Base-by-base conservation (phyloP, 2,113 vertebrate species). In the Hiodon tergisus region DNA sequence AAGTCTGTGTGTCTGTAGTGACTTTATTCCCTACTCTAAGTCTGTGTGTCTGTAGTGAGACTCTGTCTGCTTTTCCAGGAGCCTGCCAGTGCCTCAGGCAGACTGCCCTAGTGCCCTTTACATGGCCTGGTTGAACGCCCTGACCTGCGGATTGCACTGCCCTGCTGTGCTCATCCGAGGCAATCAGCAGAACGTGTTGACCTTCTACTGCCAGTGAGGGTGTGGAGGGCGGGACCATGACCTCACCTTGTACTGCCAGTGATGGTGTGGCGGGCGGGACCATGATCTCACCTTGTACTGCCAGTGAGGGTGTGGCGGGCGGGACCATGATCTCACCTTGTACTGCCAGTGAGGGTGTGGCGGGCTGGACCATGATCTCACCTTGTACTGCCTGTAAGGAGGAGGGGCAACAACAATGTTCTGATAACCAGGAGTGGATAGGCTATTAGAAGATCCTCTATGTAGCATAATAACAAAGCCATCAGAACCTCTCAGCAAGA, bases 101-200 rank as follows among this genome's bases (percentile, higher is more conserved):
- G 84, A 86, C 77, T 89, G 89, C 11, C 85, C 90, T 47, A 85
- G 87, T 9, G 80, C 83, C 17, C 86, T 91, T n/a, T 89, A 92
- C 65, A 88, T 90, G 88, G 85, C 91, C 69, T 89, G 87, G 90
- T 76, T 93, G 80, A 86, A 92, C 31, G 81, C 78, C 0, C 80
- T 92, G 77, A 90, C 86, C 13, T 84, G 66, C 46, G 86, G 87
- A 78, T 86, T 91, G 0, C 81, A 79, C 76, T 88, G 86, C 16
- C 90, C 90, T 0, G 57, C 76, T 0, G 79, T 83, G 63, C 86
- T 93, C 57, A 91, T 90, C 65, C 78, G 84, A 75, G 87, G 91
- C 55, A 91, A 92, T 81, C 92, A 93, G 80, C 84, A 92, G 73
- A 88, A 90, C 4, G 83, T 86, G 0, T 83, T 90, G 63, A 91